Percentiles rank a stretch among this genome's conserved stretches.
These are phyloP conservation scores for Dendroctonus ponderosae DNA, from an alignment of 1,140 invertebrate species.

Conservation along the genomic window DNA sequence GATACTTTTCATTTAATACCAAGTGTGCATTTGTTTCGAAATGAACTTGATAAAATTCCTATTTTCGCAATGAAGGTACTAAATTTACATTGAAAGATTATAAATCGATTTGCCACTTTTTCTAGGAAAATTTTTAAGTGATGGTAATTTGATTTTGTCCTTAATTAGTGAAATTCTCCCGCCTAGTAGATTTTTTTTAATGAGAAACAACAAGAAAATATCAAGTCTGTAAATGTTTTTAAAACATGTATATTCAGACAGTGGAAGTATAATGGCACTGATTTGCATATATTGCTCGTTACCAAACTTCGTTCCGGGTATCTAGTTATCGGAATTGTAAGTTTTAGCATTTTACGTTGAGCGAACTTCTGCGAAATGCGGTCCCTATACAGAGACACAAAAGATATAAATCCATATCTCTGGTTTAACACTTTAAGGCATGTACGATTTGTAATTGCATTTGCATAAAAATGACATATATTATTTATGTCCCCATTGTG, in stretches of 20 bases:
- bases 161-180: conserved; percentile 6
- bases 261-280: conserved; percentile 34
- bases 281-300: conserved; percentile 39
- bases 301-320: conserved; percentile 31
- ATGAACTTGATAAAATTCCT: too few species aligned
- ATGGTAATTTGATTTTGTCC: too few species aligned
- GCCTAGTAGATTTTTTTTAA: conserved; percentile 4
- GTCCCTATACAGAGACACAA: conserved; percentile 4
- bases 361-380: conserved; percentile 17
- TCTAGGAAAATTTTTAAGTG: too few species aligned
- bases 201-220: conserved; percentile 10
- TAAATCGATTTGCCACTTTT: too few species aligned
- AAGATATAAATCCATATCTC: conserved; percentile 18
- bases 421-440: conserved; percentile 15
- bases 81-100: too few species aligned
- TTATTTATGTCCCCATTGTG: conserved; percentile 1
- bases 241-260: conserved; percentile 33
- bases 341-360: conserved; percentile 34
- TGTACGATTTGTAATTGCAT: conserved; percentile 13
- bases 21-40: too few species aligned
- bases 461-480: conserved; percentile 20
- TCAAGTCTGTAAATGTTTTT: conserved; percentile 23
- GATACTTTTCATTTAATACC: too few species aligned
- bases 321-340: conserved; percentile 35
- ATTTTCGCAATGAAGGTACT: too few species aligned